These are phyloP conservation scores for Cataglyphis altisquamis DNA, from an alignment of 2,888 invertebrate species.

Conservation along the genomic window DNA sequence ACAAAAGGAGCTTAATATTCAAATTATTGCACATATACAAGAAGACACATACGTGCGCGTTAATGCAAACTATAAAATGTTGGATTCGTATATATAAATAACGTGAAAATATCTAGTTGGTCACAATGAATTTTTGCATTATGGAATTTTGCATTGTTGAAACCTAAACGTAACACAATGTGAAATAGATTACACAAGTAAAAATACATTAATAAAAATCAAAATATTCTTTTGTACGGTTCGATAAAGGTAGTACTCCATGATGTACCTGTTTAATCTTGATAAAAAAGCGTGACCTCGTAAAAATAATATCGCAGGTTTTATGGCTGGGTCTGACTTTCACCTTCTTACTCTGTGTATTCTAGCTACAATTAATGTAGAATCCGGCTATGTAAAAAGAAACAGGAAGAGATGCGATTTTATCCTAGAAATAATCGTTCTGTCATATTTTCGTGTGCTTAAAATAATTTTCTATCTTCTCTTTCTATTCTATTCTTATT, in stretches of 20 bases:
- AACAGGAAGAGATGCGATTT: background rate
- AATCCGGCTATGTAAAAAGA: constrained; percentile 8
- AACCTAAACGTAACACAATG: background rate
- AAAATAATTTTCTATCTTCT: background rate
- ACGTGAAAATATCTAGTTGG: background rate
- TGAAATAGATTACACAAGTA: background rate
- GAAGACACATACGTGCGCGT: background rate
- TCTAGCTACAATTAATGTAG: background rate
- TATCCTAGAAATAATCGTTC: constrained; percentile 12
- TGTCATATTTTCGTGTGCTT: background rate
- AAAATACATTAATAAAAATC: constrained; percentile 59
- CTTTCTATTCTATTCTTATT: background rate
- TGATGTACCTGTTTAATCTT: constrained; percentile 47
- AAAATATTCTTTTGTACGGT: constrained; percentile 52
- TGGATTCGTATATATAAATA: background rate
- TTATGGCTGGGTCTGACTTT: constrained; percentile 36
- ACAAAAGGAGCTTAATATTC: background rate
- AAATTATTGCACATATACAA: background rate
- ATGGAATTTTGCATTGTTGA: background rate
- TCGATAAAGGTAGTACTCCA: constrained; percentile 49
- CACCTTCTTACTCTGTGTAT: constrained; percentile 6
- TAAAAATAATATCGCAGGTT: constrained; percentile 39
- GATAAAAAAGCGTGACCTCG: constrained; percentile 47
- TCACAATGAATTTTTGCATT: background rate
- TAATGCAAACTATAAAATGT: background rate